Conservation (phyloP, 2,888 invertebrate species). For the Eulithis testata region DNA sequence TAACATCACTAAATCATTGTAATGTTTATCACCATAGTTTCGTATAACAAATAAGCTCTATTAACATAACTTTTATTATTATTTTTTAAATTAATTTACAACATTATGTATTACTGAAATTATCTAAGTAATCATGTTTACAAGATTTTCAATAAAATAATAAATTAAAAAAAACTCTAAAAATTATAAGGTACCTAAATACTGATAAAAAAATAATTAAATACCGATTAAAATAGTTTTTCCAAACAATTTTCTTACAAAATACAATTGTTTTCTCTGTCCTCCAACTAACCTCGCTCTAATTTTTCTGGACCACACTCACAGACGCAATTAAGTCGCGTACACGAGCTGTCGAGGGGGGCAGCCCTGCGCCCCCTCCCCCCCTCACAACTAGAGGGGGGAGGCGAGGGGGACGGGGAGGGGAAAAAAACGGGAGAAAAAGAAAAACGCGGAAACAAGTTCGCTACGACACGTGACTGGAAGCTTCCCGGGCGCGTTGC, state of each 20-base stretch:
- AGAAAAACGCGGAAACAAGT: slow-evolving; percentile 81
- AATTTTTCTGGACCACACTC: slow-evolving; percentile 84
- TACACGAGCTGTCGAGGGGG: slow-evolving; percentile 74
- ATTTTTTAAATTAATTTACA: too few species aligned
- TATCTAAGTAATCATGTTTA: too few species aligned
- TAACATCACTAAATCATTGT: too few species aligned
- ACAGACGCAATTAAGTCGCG: slow-evolving; percentile 84
- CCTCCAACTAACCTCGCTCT: slow-evolving; percentile 66
- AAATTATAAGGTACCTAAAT: too few species aligned
- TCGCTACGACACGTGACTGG: slow-evolving; percentile 82
- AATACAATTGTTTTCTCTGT: slow-evolving; percentile 55
- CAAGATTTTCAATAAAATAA: too few species aligned
- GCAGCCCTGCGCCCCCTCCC: slow-evolving; percentile 44
- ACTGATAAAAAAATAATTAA: not conserved
- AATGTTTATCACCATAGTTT: too few species aligned
- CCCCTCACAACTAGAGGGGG: slow-evolving; percentile 36
- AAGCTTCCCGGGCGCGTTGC: slow-evolving; percentile 79
- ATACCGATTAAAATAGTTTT: not conserved
- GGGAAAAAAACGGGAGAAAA: slow-evolving; percentile 76
- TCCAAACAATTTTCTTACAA: not conserved
- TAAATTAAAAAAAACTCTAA: too few species aligned
- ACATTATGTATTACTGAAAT: too few species aligned
- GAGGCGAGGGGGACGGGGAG: slow-evolving; percentile 49
- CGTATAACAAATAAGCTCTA: too few species aligned
- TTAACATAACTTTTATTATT: too few species aligned